Evolutionary conservation across 2,888 invertebrate species (phyloP), one percentile per base, ranked within the genome.

Genomic region (Pyralis farinalis): DNA sequence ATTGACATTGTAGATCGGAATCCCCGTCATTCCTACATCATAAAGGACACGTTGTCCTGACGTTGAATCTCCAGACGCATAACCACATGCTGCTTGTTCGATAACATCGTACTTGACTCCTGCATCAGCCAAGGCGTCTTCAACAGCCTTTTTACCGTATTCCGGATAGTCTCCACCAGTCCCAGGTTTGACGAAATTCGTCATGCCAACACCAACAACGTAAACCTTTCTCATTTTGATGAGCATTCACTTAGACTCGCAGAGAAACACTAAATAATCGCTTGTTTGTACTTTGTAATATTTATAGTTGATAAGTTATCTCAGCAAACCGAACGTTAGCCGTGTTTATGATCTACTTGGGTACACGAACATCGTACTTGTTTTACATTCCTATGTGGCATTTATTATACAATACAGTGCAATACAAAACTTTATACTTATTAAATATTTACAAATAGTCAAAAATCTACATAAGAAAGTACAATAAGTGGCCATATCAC

Each of bases 1-100:
- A 86, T 99, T 99, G 10, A 99, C 98, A 82, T 99, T 99, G 84
- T 95, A 97, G 54, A 99, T 94, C 4, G 99, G 99, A 49, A 99
- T 98, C 27, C 98, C 98, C 22, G 96, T 98, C 93, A 98, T 94
- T 41, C 98, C 98, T 28, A 98, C 91, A 54, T 96, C 95, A 77
- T 99, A 99, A 3, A 99, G 79, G 0, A 97, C 97, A 51, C 98
- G 91, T 85, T 99, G 99, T 0, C 99, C 99, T 78, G 95, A 93
- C 2, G 98, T 97, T 0, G 98, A 98, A 78, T 99, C 98, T 0
- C 98, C 98, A 72, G 96, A 97, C 27, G 98, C 98, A 80, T 97
- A 98, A 20, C 98, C 98, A 47, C 95, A 96, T 45, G 95, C 93
- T 0, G 97, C 98, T 73, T 98, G 96, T 70, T 98, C 93, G 1